A percentile compares a stretch with the other conserved stretches of the same genome.
Evolutionary conservation across 2,797 vertebrate genomes (phyloP).

Genomic region (Sebastes elongatus): DNA sequence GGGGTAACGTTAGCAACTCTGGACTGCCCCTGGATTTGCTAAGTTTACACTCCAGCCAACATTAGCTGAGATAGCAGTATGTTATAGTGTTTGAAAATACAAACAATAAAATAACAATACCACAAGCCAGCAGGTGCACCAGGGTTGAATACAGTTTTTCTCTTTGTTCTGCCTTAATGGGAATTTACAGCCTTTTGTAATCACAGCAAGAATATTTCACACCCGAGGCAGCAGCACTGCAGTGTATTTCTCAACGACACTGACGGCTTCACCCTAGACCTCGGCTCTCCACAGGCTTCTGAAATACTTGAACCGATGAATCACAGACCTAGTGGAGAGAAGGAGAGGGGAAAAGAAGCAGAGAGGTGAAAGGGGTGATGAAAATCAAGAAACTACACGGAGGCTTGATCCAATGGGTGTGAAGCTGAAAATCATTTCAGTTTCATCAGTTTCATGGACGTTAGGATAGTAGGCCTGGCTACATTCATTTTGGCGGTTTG

Average conservation of each 20-base stretch:
- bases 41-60: neutral
- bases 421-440: slow-evolving; percentile 15
- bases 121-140: slow-evolving; percentile 16
- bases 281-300: neutral
- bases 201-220: slow-evolving; percentile 13
- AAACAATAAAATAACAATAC: neutral
- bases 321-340: slow-evolving; percentile 3
- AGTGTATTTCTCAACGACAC: slow-evolving; percentile 12
- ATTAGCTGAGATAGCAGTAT: neutral
- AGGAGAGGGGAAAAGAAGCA: neutral
- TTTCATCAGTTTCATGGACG: neutral
- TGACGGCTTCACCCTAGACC: neutral
- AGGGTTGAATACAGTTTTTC: neutral
- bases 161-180: neutral
- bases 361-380: neutral
- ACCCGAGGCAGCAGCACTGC: neutral
- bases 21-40: neutral
- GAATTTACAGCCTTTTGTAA: slow-evolving; percentile 9
- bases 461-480: neutral
- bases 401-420: slow-evolving; percentile 7
- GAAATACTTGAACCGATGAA: slow-evolving; percentile 22
- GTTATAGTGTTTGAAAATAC: neutral
- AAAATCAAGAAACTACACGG: slow-evolving; percentile 4
- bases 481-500: slow-evolving; percentile 17
- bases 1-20: neutral